phyloP scores from a whole-genome alignment of 2,113 vertebrate genomes.

The Microtus richardsoni region DNA sequence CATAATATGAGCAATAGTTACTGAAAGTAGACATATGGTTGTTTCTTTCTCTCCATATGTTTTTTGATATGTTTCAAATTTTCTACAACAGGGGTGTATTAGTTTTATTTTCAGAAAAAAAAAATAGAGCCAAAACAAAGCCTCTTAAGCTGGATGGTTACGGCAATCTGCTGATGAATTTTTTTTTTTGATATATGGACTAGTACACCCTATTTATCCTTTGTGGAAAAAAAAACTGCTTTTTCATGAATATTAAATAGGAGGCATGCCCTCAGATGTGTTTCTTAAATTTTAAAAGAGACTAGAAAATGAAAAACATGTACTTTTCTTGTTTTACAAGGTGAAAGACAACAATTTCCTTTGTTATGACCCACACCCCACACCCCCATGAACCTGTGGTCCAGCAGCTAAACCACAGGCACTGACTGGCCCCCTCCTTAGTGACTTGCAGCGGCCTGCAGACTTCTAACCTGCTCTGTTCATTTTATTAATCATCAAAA shows the following conservation, averaged over 20 bases:
- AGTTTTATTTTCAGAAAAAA: background rate
- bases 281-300: conserved; percentile 15
- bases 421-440: background rate
- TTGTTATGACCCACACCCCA: background rate
- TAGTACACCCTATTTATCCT: background rate
- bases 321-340: background rate
- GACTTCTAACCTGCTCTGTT: conserved; percentile 54
- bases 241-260: background rate
- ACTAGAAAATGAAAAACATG: background rate
- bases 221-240: background rate
- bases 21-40: background rate
- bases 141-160: background rate
- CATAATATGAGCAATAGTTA: background rate
- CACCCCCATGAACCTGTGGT: background rate
- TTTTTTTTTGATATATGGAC: background rate
- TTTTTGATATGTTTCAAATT: conserved; percentile 43
- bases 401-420: background rate
- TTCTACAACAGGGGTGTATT: background rate
- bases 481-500: conserved; percentile 68
- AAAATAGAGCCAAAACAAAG: conserved; percentile 38
- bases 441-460: background rate
- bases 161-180: background rate
- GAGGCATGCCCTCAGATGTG: background rate
- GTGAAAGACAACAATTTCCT: conserved; percentile 26
- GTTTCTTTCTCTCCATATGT: background rate